Conservation (phyloP, 2,113 vertebrate genomes). For the Indri indri region DNA sequence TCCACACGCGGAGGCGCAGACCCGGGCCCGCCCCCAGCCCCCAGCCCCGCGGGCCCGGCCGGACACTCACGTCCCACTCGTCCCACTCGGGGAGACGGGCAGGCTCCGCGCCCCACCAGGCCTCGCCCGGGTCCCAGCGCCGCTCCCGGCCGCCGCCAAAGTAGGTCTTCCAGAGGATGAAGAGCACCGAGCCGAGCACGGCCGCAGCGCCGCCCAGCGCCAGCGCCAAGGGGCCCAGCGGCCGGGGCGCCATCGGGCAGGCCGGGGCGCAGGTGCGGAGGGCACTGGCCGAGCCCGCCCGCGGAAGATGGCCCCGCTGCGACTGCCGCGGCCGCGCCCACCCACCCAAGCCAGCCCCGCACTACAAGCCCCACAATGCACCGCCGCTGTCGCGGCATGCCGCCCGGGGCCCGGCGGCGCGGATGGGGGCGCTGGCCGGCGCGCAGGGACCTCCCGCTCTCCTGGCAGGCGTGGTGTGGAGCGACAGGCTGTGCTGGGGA, state of each 20-base stretch:
- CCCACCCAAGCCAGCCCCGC: not conserved
- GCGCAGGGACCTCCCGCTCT: fast-evolving
- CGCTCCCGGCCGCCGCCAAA: slow-evolving; percentile 81
- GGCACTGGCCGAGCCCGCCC: fast-evolving
- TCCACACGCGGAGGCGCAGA: not conserved
- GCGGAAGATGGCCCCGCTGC: slow-evolving; percentile 57
- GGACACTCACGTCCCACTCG: slow-evolving; percentile 42
- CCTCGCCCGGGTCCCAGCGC: slow-evolving; percentile 79
- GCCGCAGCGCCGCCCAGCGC: slow-evolving; percentile 88
- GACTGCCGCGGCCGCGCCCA: slow-evolving; percentile 60
- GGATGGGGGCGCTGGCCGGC: fast-evolving
- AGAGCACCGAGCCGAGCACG: slow-evolving; percentile 89
- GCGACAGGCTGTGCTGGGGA: fast-evolving
- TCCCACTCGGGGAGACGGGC: slow-evolving; percentile 76
- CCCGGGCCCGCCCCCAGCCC: fast-evolving
- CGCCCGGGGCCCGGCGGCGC: fast-evolving
- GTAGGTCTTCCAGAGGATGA: slow-evolving; percentile 89
- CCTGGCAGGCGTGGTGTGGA: fast-evolving
- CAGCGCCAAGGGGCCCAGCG: slow-evolving; percentile 74
- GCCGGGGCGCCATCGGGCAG: slow-evolving; percentile 63
- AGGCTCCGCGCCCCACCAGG: slow-evolving; percentile 64
- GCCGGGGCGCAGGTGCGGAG: not conserved
- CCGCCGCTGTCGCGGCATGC: not conserved
- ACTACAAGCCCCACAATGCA: slow-evolving; percentile 77
- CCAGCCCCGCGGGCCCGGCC: fast-evolving